Conservation (phyloP, 2,888 invertebrate genomes). For the Melitaea athalia region DNA sequence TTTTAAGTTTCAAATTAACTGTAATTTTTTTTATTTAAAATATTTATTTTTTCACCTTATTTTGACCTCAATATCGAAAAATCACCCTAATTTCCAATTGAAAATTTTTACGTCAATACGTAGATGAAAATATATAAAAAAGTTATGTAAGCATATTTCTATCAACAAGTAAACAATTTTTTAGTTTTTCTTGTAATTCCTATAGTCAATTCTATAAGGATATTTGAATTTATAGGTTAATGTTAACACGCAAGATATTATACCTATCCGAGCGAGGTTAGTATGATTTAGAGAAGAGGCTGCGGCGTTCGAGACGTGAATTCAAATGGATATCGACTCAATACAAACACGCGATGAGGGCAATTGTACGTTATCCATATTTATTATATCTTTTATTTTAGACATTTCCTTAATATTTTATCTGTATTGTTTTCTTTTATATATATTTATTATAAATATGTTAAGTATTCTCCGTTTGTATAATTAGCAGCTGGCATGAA, state of each 20-base stretch:
- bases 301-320: constrained; percentile 46
- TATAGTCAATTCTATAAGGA: neutral
- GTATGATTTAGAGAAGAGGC: constrained; percentile 22
- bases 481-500: too few relatives aligned
- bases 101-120: too few relatives aligned
- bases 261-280: neutral
- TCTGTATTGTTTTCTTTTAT: neutral
- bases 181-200: neutral
- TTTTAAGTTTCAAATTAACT: too few relatives aligned
- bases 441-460: neutral
- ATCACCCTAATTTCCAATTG: too few relatives aligned
- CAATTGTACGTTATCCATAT: constrained; percentile 42
- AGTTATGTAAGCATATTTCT: too few relatives aligned
- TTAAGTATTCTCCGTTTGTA: too few relatives aligned
- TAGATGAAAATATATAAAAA: too few relatives aligned
- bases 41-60: too few relatives aligned
- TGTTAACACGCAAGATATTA: neutral
- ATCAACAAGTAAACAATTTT: too few relatives aligned
- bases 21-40: too few relatives aligned
- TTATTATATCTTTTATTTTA: neutral
- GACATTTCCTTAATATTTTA: constrained; percentile 4
- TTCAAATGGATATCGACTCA: constrained; percentile 43
- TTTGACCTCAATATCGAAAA: too few relatives aligned
- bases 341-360: constrained; percentile 41
- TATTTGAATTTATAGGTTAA: constrained; percentile 2